Percentiles rank a stretch among this genome's conserved stretches.
Conservation (phyloP, 1,140 invertebrate species). For the Hydropsyche tenuis region DNA sequence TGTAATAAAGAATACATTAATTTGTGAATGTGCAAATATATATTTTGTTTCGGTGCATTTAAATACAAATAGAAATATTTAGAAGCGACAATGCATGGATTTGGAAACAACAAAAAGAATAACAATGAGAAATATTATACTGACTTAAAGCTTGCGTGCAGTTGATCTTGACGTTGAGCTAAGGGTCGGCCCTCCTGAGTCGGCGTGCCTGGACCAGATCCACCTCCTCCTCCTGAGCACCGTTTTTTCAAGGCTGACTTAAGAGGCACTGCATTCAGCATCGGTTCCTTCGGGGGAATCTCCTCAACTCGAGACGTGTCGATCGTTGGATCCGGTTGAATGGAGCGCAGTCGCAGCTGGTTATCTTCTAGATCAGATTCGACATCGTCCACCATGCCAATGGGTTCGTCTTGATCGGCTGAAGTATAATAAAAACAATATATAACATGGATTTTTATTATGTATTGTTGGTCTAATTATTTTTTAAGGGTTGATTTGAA, state of each 20-base stretch:
- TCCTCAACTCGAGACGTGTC: slow-evolving; percentile 85
- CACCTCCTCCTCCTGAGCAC: slow-evolving; percentile 63
- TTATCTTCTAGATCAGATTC: slow-evolving; percentile 65
- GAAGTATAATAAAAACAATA: slow-evolving; percentile 13
- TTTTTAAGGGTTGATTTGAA: no score
- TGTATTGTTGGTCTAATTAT: no score
- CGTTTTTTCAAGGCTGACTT: slow-evolving; percentile 93
- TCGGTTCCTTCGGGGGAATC: slow-evolving; percentile 88
- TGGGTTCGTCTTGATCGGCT: slow-evolving; percentile 47
- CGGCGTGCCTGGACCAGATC: slow-evolving; percentile 71
- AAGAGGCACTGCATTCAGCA: slow-evolving; percentile 85
- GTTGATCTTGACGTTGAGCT: slow-evolving; percentile 72
- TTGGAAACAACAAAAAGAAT: neutral
- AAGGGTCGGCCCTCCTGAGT: slow-evolving; percentile 68
- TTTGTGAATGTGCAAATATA: neutral
- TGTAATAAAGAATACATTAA: slow-evolving; percentile 11
- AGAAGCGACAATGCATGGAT: neutral
- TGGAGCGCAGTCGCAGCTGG: slow-evolving; percentile 63
- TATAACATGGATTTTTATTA: neutral
- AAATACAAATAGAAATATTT: slow-evolving; percentile 11
- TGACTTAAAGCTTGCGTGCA: slow-evolving; percentile 66
- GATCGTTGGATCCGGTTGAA: slow-evolving; percentile 69
- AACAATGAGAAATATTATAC: slow-evolving; percentile 42
- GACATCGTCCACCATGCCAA: slow-evolving; percentile 45
- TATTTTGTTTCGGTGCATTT: neutral